These are phyloP conservation scores for Spea multiplicata DNA, from an alignment of 2,113 vertebrate species.

Conservation along the genomic window DNA sequence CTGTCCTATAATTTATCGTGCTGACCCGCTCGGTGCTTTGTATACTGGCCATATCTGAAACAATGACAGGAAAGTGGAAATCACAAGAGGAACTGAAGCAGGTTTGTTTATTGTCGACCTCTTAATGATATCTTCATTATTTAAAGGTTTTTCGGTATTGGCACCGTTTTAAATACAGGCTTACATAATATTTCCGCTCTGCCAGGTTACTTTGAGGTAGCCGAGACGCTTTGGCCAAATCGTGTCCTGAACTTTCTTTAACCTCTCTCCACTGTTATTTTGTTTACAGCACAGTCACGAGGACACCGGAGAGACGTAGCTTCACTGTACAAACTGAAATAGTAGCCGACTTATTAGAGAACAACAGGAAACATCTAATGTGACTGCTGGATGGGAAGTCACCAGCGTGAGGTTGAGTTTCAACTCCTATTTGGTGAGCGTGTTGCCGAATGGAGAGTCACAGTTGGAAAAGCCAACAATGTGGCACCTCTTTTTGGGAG, in stretches of 20 bases:
- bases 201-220: conserved; percentile 77
- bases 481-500: too few species aligned
- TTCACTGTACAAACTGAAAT: background rate
- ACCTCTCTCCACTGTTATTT: conserved; percentile 67
- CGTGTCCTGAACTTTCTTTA: conserved; percentile 70
- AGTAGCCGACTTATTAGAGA: background rate
- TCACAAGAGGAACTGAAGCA: conserved; percentile 79
- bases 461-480: too few species aligned
- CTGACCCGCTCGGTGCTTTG: conserved; percentile 87
- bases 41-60: conserved; percentile 81
- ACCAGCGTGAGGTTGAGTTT: too few species aligned
- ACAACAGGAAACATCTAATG: too few species aligned
- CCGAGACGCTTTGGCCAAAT: conserved; percentile 63
- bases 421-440: too few species aligned
- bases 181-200: conserved; percentile 73
- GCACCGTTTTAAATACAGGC: conserved; percentile 69
- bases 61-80: conserved; percentile 96
- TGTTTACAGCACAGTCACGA: conserved; percentile 35
- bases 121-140: conserved; percentile 80
- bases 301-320: background rate
- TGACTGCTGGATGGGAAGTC: too few species aligned
- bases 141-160: conserved; percentile 76
- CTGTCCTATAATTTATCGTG: conserved; percentile 79
- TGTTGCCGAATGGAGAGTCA: too few species aligned
- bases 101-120: conserved; percentile 84